These are phyloP conservation scores for Cataglyphis cursor DNA, from an alignment of 2,888 invertebrate species.

Conservation along the genomic window DNA sequence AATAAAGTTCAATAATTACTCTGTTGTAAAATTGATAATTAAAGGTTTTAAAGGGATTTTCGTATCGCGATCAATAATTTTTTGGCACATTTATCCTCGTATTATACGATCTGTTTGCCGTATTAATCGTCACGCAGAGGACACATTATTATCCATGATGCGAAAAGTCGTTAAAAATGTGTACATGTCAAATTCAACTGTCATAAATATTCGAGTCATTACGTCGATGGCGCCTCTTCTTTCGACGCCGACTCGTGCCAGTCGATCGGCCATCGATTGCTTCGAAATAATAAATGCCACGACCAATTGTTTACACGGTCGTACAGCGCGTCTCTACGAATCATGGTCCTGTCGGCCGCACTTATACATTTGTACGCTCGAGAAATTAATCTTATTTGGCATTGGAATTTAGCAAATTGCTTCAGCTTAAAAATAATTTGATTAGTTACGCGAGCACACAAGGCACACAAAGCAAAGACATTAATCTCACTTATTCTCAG, in stretches of 20 bases:
- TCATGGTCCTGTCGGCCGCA: background rate
- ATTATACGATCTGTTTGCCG: background rate
- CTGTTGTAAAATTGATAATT: background rate
- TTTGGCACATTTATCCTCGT: background rate
- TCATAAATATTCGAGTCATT: slow-evolving; percentile 25
- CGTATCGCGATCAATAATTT: background rate
- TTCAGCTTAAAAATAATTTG: slow-evolving; percentile 1
- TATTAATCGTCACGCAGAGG: background rate
- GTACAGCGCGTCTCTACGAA: background rate
- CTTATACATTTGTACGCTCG: background rate
- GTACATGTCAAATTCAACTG: background rate
- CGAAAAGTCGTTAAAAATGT: slow-evolving; percentile 1
- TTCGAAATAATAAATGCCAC: slow-evolving; percentile 45
- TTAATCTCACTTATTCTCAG: slow-evolving; percentile 37
- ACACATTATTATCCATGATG: background rate
- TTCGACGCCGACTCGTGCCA: background rate
- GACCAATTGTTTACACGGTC: slow-evolving; percentile 38
- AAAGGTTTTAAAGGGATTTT: background rate
- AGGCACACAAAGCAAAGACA: background rate
- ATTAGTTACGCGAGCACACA: background rate
- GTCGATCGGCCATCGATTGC: slow-evolving; percentile 27
- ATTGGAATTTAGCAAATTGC: background rate
- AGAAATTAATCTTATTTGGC: background rate
- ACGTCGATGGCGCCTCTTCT: slow-evolving; percentile 1
- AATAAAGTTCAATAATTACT: background rate